Base-by-base conservation (phyloP, 2,797 vertebrate genomes). In the Helicolenus hilgendorfi region DNA sequence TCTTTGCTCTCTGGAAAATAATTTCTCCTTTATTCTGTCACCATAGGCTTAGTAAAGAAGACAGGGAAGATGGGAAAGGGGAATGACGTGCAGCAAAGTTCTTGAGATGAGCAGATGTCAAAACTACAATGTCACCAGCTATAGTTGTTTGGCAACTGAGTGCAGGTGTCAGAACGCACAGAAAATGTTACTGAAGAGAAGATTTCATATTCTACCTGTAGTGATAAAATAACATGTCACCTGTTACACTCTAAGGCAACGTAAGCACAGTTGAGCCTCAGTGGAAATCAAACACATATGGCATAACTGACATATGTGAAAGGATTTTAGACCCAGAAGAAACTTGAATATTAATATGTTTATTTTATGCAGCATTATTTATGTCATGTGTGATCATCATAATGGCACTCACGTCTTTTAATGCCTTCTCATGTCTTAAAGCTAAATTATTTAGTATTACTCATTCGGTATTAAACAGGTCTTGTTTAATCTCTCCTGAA, bases 61-160 rank as follows among this genome's bases (percentile, higher is more conserved):
- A 88, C 56, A 85, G 72, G 68, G 67, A 24, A 82, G 73, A 77
- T 64, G 59, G 53, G 70, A 70, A 33, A 77, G 75, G 72, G 68
- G 70, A 84, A 73, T 87, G 80, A 76, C 88, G 49, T 35, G 70
- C 65, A 71, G 73, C 72, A 81, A 86, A 89, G 81, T 83, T 93
- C 62, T 75, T 65, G 63, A 81, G 81, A 89, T 70, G 84, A 94
- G 80, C 87, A 85, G 86, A 84, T 83, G 87, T 91, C 85, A 77
- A 75, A 85, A 89, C 84, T 84, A 85, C 69, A 87, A 55, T 72
- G 77, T 85, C 77, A 84, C 77, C 79, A 85, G 35, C 59, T 78
- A 18, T 68, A 41, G 24, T 68, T 86, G 65, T 69, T 64, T 73
- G 81, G 65, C 71, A 78, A 74, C 71, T 59, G 58, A 79, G 70